These are phyloP conservation scores for Clangula hyemalis DNA, from an alignment of 2,797 vertebrate genomes.

Conservation along the genomic window DNA sequence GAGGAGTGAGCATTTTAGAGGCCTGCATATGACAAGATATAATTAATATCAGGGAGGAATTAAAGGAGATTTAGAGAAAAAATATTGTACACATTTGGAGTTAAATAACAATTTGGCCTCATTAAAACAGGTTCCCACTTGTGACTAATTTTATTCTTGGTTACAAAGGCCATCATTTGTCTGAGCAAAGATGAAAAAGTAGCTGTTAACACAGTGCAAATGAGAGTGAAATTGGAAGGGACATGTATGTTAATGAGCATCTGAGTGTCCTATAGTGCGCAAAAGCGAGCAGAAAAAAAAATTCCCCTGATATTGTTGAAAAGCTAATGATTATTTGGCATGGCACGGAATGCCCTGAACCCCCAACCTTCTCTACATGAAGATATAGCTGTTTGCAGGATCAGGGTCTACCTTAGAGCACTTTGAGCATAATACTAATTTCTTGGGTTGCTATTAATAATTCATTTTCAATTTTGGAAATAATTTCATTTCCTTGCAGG, in stretches of 20 bases:
- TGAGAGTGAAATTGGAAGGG: slow-evolving; percentile 59
- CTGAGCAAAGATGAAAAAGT: slow-evolving; percentile 72
- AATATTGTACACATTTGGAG: slow-evolving; percentile 51
- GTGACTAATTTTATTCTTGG: slow-evolving; percentile 58
- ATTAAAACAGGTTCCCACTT: slow-evolving; percentile 75
- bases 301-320: slow-evolving; percentile 13
- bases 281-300: not conserved
- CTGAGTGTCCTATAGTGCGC: not conserved
- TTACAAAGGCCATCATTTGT: slow-evolving; percentile 64
- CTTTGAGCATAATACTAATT: not conserved
- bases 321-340: slow-evolving; percentile 48
- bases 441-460: slow-evolving; percentile 21
- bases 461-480: slow-evolving; percentile 17
- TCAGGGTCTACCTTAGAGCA: not conserved
- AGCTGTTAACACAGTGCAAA: slow-evolving; percentile 63
- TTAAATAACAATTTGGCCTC: slow-evolving; percentile 74
- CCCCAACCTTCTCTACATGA: not conserved
- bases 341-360: slow-evolving; percentile 12
- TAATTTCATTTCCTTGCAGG: not conserved
- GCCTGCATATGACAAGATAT: slow-evolving; percentile 43
- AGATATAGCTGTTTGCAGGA: not conserved
- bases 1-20: not conserved
- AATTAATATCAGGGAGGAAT: slow-evolving; percentile 62
- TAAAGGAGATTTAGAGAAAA: slow-evolving; percentile 54
- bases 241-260: slow-evolving; percentile 69